These are phyloP conservation scores for Apostichopus californicus DNA, from an alignment of 35 echinoderm and acorn worm species.

Conservation along the genomic window DNA sequence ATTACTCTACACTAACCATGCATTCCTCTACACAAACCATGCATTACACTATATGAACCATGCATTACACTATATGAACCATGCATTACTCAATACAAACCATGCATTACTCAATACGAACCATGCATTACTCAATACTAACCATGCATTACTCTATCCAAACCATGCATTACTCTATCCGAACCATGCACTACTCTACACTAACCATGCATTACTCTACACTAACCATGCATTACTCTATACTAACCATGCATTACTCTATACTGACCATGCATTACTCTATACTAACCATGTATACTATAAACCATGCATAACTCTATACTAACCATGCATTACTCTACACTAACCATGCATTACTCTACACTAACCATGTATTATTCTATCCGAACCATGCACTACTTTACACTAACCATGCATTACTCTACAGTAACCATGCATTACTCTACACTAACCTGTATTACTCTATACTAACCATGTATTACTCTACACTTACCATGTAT, in stretches of 20 bases:
- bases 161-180: too few relatives aligned
- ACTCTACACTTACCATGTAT: not conserved
- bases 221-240: too few relatives aligned
- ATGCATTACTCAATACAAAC: too few relatives aligned
- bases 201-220: not conserved
- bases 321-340: not conserved
- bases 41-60: too few relatives aligned
- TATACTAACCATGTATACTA: too few relatives aligned
- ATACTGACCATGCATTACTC: too few relatives aligned
- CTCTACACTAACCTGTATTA: not conserved
- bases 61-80: too few relatives aligned
- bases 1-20: too few relatives aligned
- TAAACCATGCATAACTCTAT: not conserved
- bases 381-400: not conserved
- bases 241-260: too few relatives aligned
- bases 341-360: too few relatives aligned
- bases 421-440: not conserved
- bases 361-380: not conserved
- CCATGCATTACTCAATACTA: not conserved
- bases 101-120: too few relatives aligned
- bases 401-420: not conserved
- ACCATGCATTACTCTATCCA: not conserved
- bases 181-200: not conserved
- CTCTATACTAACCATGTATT: not conserved
- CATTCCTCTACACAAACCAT: not conserved